Conservation (phyloP, 2,888 invertebrate species). For the Amphipyra berbera region DNA sequence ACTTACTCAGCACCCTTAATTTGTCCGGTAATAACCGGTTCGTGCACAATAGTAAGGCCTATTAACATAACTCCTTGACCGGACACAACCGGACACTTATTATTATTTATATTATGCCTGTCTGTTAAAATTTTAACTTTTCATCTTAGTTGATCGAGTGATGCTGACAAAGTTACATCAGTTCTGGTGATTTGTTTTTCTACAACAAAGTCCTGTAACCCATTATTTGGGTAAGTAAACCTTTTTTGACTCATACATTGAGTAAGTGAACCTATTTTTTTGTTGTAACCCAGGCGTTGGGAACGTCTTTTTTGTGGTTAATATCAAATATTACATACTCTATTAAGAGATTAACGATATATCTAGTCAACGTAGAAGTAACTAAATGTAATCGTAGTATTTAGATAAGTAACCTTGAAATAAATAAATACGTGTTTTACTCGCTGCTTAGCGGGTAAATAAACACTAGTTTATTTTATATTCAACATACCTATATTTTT, state of each 20-base stretch:
- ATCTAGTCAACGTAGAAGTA: too few species aligned
- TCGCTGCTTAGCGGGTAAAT: too few species aligned
- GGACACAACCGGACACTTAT: slow-evolving; percentile 81
- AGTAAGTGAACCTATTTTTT: background rate
- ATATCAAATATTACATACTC: too few species aligned
- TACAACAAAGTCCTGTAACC: background rate
- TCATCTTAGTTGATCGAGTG: slow-evolving; percentile 71
- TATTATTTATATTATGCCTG: slow-evolving; percentile 82
- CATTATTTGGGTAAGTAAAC: slow-evolving; percentile 26
- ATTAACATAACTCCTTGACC: slow-evolving; percentile 90
- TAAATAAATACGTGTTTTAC: too few species aligned
- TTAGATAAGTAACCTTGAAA: too few species aligned
- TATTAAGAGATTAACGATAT: too few species aligned
- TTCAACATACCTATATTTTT: too few species aligned
- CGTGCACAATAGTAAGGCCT: slow-evolving; percentile 79
- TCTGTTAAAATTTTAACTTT: slow-evolving; percentile 60
- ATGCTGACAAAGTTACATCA: slow-evolving; percentile 65
- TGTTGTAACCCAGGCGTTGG: background rate
- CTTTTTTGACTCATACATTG: background rate
- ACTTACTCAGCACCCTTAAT: slow-evolving; percentile 83
- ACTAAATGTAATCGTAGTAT: too few species aligned
- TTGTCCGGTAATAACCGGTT: slow-evolving; percentile 82
- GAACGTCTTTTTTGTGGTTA: too few species aligned
- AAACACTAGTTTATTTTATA: too few species aligned
- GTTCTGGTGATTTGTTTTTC: slow-evolving; percentile 32